Conservation (phyloP, 2,888 invertebrate species). For the Ametastegia equiseti region DNA sequence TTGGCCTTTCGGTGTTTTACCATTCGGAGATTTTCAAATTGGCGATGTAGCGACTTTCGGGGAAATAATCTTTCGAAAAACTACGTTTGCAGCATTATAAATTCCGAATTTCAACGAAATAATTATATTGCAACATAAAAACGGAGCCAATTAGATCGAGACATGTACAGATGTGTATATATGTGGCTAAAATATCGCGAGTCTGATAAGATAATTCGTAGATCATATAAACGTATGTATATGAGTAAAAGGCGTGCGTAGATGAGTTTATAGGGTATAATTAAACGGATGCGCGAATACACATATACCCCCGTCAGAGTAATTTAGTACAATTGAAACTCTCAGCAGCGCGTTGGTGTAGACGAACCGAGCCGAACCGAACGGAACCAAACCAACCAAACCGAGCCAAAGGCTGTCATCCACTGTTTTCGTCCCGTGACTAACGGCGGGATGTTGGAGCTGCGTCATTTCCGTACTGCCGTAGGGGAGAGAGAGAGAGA, state of each 20-base stretch:
- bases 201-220: too few species aligned
- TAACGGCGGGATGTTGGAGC: conserved; percentile 38
- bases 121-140: too few species aligned
- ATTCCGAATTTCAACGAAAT: too few species aligned
- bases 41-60: too few species aligned
- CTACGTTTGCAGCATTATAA: too few species aligned
- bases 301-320: conserved; percentile 16
- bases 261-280: neutral
- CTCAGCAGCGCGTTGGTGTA: neutral
- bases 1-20: too few species aligned
- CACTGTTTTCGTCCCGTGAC: conserved; percentile 32
- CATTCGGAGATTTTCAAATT: too few species aligned
- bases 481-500: too few species aligned
- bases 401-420: conserved; percentile 15
- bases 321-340: conserved; percentile 32
- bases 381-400: conserved; percentile 13
- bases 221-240: neutral
- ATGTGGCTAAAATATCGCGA: too few species aligned
- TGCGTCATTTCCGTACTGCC: conserved; percentile 30
- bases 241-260: neutral
- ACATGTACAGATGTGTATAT: too few species aligned
- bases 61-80: too few species aligned
- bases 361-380: neutral
- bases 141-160: too few species aligned
- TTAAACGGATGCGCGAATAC: conserved; percentile 45